Evolutionary conservation across 30 jellyfish, hydroid and myxozoan species (phyloP).

Genomic region (Catostylus mosaicus): DNA sequence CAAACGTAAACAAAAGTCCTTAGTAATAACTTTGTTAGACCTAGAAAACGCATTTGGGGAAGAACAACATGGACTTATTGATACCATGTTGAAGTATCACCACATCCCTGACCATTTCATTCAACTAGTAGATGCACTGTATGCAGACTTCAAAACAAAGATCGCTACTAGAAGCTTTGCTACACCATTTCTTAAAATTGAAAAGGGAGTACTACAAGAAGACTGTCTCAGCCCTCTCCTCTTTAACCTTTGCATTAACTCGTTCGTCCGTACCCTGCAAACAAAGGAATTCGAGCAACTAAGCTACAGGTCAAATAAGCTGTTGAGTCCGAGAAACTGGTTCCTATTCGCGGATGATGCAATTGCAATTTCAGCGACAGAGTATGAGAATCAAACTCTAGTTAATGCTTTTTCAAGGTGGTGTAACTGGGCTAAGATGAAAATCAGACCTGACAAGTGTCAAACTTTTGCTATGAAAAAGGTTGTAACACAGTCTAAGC

Average conservation of each 20-base stretch:
- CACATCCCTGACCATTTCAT: constrained; percentile 15
- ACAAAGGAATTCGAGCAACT: constrained; percentile 27
- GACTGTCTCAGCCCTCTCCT: constrained; percentile 28
- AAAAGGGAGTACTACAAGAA: constrained; percentile 8
- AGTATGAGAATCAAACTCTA: not conserved
- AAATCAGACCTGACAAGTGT: constrained; percentile 26
- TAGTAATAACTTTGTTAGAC: constrained; percentile 34
- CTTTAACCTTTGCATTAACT: not conserved
- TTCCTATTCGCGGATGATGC: constrained; percentile 26
- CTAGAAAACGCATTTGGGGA: constrained; percentile 22
- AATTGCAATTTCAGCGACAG: constrained; percentile 25
- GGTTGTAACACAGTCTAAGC: constrained; percentile 22
- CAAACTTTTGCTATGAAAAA: not conserved
- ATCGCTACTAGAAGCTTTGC: constrained; percentile 3
- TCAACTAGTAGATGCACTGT: constrained; percentile 10
- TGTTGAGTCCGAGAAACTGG: constrained; percentile 30
- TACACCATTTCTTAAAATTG: not conserved
- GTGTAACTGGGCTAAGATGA: constrained; percentile 24
- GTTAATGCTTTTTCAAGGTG: not conserved
- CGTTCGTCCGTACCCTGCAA: constrained; percentile 8
- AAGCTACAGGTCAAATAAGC: constrained; percentile 23
- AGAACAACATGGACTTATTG: constrained; percentile 14
- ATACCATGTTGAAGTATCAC: constrained; percentile 13
- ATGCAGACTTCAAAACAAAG: constrained; percentile 12
- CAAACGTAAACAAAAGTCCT: constrained; percentile 24